Percentiles rank a stretch among this genome's conserved stretches.
Conservation (phyloP, 1,140 invertebrate genomes). For the Drosophila virilis region DNA sequence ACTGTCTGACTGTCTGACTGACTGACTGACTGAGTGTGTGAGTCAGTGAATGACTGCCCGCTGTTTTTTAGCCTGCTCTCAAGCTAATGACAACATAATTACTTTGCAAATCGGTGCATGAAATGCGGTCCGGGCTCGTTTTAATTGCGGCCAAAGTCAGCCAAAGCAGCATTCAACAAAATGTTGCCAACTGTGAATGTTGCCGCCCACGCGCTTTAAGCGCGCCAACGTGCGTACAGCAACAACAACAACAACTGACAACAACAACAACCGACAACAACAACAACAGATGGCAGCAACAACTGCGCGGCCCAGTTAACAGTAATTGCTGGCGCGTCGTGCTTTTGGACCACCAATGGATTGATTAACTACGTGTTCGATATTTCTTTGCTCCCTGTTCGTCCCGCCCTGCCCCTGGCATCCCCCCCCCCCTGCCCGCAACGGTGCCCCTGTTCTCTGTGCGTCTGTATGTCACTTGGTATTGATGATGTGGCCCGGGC, state of each 20-base stretch:
- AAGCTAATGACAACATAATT: constrained; percentile 71
- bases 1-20: not conserved
- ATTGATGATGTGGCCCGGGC: constrained; percentile 70
- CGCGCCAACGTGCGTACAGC: constrained; percentile 56
- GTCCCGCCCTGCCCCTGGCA: not conserved
- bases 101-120: constrained; percentile 54
- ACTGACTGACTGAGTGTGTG: not conserved
- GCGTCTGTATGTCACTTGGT: constrained; percentile 56
- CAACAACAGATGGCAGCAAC: constrained; percentile 14
- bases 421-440: not conserved
- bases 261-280: not conserved
- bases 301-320: constrained; percentile 62
- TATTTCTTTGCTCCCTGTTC: constrained; percentile 49
- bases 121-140: constrained; percentile 54
- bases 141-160: constrained; percentile 58
- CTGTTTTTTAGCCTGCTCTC: constrained; percentile 22
- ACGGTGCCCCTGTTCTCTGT: constrained; percentile 5
- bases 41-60: constrained; percentile 8
- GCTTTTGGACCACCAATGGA: constrained; percentile 75
- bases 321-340: constrained; percentile 77
- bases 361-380: constrained; percentile 80
- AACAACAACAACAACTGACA: constrained; percentile 12
- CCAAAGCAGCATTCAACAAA: constrained; percentile 26
- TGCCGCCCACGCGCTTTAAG: constrained; percentile 54
- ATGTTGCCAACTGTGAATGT: constrained; percentile 71